A percentile compares a stretch with the other conserved stretches of the same genome.
These are phyloP conservation scores for Triplophysa bombifrons DNA, from an alignment of 2,797 vertebrate genomes.

Conservation along the genomic window DNA sequence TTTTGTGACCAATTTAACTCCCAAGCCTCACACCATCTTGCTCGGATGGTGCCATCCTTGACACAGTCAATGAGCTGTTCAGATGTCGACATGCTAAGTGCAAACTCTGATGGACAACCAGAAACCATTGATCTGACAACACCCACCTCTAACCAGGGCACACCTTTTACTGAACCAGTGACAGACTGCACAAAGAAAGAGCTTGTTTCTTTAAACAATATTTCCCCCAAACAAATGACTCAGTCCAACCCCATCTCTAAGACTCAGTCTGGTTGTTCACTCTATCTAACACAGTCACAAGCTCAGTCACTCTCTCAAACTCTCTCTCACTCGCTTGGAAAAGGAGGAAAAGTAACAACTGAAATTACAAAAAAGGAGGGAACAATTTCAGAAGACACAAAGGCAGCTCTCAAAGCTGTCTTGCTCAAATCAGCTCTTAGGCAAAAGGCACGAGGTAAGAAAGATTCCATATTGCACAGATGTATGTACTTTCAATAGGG, in stretches of 20 bases:
- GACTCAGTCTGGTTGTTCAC: conserved; percentile 69
- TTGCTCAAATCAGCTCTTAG: conserved; percentile 86
- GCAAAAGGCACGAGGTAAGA: conserved; percentile 85
- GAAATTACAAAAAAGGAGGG: conserved; percentile 83
- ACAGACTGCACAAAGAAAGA: conserved; percentile 64
- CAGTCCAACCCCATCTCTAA: conserved; percentile 58
- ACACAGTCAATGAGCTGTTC: conserved; percentile 67
- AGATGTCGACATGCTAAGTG: conserved; percentile 90
- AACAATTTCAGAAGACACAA: conserved; percentile 92
- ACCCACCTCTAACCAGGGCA: conserved; percentile 72
- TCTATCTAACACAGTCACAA: conserved; percentile 75
- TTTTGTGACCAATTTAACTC: conserved; percentile 65
- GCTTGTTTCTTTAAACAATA: conserved; percentile 48
- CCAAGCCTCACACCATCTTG: conserved; percentile 52
- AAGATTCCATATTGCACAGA: not conserved
- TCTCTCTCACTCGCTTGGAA: conserved; percentile 75
- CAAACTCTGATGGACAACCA: conserved; percentile 76
- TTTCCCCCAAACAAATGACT: not conserved
- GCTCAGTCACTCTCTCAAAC: conserved; percentile 77
- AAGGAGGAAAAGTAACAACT: conserved; percentile 64
- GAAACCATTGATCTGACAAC: conserved; percentile 86
- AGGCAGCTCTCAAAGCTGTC: conserved; percentile 90
- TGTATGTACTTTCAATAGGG: not conserved
- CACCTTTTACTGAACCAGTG: conserved; percentile 66
- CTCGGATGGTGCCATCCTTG: conserved; percentile 61